These are phyloP conservation scores for Stichodactyla helianthus DNA, from an alignment of 64 coral and sea anemone genomes.

Conservation along the genomic window DNA sequence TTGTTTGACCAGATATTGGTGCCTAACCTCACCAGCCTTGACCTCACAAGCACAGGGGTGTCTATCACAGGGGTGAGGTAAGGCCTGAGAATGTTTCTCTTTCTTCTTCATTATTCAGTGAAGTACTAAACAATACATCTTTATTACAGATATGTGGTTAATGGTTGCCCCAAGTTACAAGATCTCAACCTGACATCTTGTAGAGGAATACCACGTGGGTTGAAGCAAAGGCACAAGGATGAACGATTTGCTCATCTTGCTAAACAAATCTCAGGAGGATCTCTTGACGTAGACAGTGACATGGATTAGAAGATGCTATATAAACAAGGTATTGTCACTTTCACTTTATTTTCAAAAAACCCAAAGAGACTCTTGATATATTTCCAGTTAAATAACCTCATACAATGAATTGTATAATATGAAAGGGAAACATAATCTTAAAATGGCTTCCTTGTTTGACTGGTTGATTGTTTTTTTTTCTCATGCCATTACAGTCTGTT, in stretches of 20 bases:
- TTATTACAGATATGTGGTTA: background rate
- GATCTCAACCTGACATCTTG: slow-evolving; percentile 20
- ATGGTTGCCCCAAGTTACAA: background rate
- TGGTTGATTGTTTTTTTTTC: background rate
- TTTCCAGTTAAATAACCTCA: background rate
- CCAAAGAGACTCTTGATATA: background rate
- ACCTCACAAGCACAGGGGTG: slow-evolving; percentile 12
- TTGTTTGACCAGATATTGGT: background rate
- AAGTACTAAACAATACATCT: background rate
- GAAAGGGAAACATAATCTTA: background rate
- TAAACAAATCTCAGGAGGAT: background rate
- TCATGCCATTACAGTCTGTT: background rate
- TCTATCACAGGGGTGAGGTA: slow-evolving; percentile 14
- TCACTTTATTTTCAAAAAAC: too few relatives aligned
- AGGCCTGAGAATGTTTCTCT: background rate
- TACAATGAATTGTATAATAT: background rate
- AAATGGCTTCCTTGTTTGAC: background rate
- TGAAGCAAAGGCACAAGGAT: background rate
- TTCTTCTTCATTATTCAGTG: background rate
- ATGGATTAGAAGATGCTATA: background rate
- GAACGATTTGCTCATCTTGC: background rate
- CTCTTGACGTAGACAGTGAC: background rate
- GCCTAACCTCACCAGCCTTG: slow-evolving; percentile 5
- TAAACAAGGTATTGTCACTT: background rate
- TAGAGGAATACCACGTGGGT: slow-evolving; percentile 17